Conservation (phyloP, 1,140 invertebrate genomes). For the Bombus waltoni region DNA sequence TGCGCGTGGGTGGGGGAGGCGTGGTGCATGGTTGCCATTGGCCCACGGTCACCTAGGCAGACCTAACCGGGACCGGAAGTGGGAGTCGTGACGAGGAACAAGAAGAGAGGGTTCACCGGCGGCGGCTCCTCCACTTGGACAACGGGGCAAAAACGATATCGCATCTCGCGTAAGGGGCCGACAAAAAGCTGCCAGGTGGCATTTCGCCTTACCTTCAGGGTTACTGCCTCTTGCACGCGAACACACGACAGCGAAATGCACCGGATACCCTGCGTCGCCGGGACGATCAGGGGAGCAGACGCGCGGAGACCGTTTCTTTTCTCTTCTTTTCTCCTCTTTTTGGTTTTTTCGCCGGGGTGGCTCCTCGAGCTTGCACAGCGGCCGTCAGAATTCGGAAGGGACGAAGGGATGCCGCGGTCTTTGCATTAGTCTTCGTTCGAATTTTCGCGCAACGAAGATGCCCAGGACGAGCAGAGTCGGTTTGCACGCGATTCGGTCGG, state of each 20-base stretch:
- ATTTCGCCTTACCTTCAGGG: constrained; percentile 79
- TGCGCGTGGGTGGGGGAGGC: constrained; percentile 79
- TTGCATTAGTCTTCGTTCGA: too few relatives aligned
- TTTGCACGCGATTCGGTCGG: too few relatives aligned
- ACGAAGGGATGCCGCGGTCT: neutral
- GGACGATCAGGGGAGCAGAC: neutral
- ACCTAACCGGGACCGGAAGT: constrained; percentile 68
- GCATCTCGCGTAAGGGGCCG: constrained; percentile 71
- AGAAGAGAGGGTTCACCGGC: constrained; percentile 27
- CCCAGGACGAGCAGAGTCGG: too few relatives aligned
- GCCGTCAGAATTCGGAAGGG: neutral
- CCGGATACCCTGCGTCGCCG: constrained; percentile 16
- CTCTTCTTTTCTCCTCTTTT: neutral
- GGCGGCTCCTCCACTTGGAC: constrained; percentile 43
- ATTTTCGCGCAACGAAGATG: too few relatives aligned
- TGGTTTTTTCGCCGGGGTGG: neutral
- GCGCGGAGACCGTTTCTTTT: neutral
- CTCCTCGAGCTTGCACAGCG: neutral
- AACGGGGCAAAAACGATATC: constrained; percentile 78
- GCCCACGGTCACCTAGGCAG: constrained; percentile 56
- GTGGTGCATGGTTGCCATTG: constrained; percentile 73
- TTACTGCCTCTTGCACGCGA: constrained; percentile 72
- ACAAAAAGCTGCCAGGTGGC: constrained; percentile 82
- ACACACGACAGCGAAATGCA: constrained; percentile 32
- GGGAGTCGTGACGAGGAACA: constrained; percentile 55